phyloP scores from a whole-genome alignment of 2,797 vertebrate genomes.

The Schizothorax lantsangensis region DNA sequence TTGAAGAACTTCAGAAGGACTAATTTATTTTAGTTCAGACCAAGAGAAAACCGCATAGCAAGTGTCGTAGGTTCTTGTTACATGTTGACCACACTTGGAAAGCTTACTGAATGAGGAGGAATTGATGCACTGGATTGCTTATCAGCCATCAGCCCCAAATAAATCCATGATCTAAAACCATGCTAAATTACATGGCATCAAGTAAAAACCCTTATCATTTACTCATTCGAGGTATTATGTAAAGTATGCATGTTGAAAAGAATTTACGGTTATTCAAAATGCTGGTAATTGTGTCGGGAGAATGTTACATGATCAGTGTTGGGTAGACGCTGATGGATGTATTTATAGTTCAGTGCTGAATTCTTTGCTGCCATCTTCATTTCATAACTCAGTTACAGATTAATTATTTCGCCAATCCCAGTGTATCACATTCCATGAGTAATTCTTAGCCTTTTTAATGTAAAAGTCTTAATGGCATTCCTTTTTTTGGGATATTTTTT shows the following conservation, averaged over 20 bases:
- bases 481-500: slow-evolving; percentile 68
- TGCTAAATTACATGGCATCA: slow-evolving; percentile 9
- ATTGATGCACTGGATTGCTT: slow-evolving; percentile 54
- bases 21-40: slow-evolving; percentile 86
- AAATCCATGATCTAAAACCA: slow-evolving; percentile 14
- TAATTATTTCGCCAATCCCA: slow-evolving; percentile 63
- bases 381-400: slow-evolving; percentile 33
- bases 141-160: slow-evolving; percentile 20
- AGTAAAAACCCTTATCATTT: slow-evolving; percentile 26
- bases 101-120: slow-evolving; percentile 63
- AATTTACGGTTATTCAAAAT: slow-evolving; percentile 39
- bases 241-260: slow-evolving; percentile 43
- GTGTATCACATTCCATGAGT: slow-evolving; percentile 74
- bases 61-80: slow-evolving; percentile 67
- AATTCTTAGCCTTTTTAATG: slow-evolving; percentile 72
- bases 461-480: slow-evolving; percentile 81
- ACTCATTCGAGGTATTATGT: slow-evolving; percentile 29
- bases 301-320: slow-evolving; percentile 54
- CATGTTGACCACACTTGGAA: slow-evolving; percentile 74
- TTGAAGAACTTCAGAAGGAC: slow-evolving; percentile 77
- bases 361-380: slow-evolving; percentile 43
- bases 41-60: slow-evolving; percentile 81
- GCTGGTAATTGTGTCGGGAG: slow-evolving; percentile 37
- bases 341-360: slow-evolving; percentile 33
- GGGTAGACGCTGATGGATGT: slow-evolving; percentile 50